Conservation (phyloP, 2,113 vertebrate genomes). For the Gnathonemus echidnorhynchus region DNA sequence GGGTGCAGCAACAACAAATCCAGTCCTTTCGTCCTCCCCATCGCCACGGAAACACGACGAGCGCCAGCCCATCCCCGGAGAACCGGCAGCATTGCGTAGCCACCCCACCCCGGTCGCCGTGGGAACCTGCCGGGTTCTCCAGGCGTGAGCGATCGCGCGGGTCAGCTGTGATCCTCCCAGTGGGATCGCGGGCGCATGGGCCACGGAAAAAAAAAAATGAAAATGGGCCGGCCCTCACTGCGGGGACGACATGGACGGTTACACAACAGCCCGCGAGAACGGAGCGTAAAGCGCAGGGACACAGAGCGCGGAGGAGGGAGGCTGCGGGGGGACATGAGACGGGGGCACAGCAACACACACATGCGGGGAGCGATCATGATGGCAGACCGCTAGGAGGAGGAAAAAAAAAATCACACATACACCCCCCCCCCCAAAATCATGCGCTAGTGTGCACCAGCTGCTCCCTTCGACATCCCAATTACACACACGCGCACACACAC, state of each 20-base stretch:
- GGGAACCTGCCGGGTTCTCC: not conserved
- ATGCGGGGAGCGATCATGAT: constrained; percentile 39
- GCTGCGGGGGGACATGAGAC: not conserved
- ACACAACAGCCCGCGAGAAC: not conserved
- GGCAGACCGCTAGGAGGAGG: not conserved
- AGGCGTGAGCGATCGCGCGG: not conserved
- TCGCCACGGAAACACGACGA: constrained; percentile 20
- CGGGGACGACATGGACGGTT: not conserved
- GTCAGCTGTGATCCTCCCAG: not conserved
- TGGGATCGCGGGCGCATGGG: not conserved
- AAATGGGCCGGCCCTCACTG: not conserved
- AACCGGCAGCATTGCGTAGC: not conserved
- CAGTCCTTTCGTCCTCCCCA: constrained; percentile 25
- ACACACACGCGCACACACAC: not conserved
- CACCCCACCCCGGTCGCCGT: not conserved
- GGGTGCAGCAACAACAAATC: constrained; percentile 12
- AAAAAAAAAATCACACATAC: constrained; percentile 18
- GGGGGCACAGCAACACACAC: not conserved
- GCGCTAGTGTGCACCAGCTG: constrained; percentile 24
- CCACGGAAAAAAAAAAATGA: constrained; percentile 1
- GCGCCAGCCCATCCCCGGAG: constrained; percentile 24
- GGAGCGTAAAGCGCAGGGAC: not conserved
- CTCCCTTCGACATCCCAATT: constrained; percentile 17
- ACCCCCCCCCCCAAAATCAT: constrained; percentile 7
- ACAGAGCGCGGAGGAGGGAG: not conserved